Evolutionary conservation across 2,888 invertebrate genomes (phyloP), one percentile per base, ranked within the genome.

Genomic region (Lycaena phlaeas): DNA sequence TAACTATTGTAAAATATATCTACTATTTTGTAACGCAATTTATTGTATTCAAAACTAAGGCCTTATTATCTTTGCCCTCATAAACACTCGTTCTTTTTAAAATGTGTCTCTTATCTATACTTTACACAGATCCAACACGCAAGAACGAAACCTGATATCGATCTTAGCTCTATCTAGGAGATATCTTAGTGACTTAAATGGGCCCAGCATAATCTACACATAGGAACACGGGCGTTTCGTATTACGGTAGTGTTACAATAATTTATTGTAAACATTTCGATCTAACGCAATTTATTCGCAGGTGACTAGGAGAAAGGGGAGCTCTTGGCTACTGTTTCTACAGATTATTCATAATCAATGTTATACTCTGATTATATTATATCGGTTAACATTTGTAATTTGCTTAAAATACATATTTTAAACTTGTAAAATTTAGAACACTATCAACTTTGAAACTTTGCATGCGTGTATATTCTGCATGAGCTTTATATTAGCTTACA

Each of bases 181-280:
- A 48, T 45, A 45, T 26, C 43, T 37, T 31, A 38, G 41, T 45
- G 47, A 48, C 50, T 46, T 44, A 51, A 54, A 51, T 49, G 42
- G 48, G 49, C 42, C 50, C 38, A 41, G 11, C 22, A 30, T 39
- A 39, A 29, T 48, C 44, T 44, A 45, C 45, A 54, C 52, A 48
- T 49, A 49, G 49, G 52, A 48, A 50, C 44, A 46, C 44, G 43
- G 63, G 58, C 57, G 58, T 57, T 54, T 48, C 45, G 43, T 42
- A 50, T 55, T 56, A 58, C 55, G 57, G 57, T 56, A 57, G 57
- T 60, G 62, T 58, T 56, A 61, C 59, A 54, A 61, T 68, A 68
- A 71, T 70, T 74, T 70, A 69, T 50, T 64, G 59, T 59, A 57
- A 59, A 66, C 61, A 60, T 66, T 70, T 64, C 62, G 64, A 68